Evolutionary conservation across 2,888 invertebrate genomes (phyloP).

Genomic region (Odontomyia ornata): DNA sequence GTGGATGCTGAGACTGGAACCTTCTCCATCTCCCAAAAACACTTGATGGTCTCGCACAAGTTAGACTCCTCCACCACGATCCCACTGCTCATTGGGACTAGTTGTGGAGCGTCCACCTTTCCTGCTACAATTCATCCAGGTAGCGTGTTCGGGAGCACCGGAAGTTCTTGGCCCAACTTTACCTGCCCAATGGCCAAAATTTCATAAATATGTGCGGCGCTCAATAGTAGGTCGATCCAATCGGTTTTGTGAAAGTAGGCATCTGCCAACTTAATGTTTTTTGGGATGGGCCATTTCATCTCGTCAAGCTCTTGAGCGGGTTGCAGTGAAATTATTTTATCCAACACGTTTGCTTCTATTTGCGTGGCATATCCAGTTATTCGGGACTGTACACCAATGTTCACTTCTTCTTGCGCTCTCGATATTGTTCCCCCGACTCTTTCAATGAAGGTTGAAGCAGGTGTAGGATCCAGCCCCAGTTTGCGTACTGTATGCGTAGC

Average conservation of each 20-base stretch:
- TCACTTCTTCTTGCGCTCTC: background rate
- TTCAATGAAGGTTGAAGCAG: background rate
- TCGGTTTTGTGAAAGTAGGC: too few relatives aligned
- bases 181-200: too few relatives aligned
- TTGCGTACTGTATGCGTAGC: too few relatives aligned
- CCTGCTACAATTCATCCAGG: background rate
- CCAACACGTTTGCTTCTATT: background rate
- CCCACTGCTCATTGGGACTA: background rate
- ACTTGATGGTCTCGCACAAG: background rate
- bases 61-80: too few relatives aligned
- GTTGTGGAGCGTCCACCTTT: background rate
- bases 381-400: too few relatives aligned
- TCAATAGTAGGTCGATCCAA: too few relatives aligned
- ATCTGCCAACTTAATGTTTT: too few relatives aligned
- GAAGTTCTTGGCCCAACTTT: background rate
- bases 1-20: too few relatives aligned
- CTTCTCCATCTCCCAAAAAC: too few relatives aligned
- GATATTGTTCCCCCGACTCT: background rate
- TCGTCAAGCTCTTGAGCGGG: background rate
- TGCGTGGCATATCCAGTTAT: background rate
- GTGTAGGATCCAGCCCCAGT: too few relatives aligned
- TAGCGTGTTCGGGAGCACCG: background rate
- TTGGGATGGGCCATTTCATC: background rate
- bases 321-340: too few relatives aligned
- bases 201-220: too few relatives aligned